Conservation (phyloP, 2,888 invertebrate species). For the Abscondita cerata region DNA sequence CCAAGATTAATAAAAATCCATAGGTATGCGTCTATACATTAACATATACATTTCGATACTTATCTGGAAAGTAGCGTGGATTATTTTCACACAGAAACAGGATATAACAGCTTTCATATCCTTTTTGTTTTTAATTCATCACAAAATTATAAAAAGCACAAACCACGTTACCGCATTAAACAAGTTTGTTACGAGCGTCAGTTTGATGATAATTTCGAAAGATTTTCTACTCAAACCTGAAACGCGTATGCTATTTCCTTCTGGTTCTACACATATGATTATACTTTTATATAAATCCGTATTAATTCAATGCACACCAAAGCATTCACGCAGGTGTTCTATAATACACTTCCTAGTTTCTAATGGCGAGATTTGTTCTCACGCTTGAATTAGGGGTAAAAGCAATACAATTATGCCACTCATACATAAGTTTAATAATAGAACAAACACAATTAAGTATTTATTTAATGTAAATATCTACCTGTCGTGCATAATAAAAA, state of each 20-base stretch:
- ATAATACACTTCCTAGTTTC: slow-evolving; percentile 24
- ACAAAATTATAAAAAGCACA: neutral
- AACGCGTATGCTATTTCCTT: neutral
- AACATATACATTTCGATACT: no score
- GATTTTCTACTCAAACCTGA: neutral
- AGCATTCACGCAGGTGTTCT: slow-evolving; percentile 25
- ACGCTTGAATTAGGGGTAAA: slow-evolving; percentile 18
- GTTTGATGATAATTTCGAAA: neutral
- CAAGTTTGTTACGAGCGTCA: neutral
- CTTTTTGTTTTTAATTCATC: neutral
- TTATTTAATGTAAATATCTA: no score
- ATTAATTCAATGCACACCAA: slow-evolving; percentile 25
- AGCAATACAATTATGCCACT: neutral
- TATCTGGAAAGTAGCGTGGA: neutral
- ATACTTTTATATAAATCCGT: slow-evolving; percentile 6
- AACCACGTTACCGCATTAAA: slow-evolving; percentile 6
- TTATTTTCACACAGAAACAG: neutral
- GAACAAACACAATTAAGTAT: no score
- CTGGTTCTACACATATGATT: neutral
- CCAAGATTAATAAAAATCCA: no score
- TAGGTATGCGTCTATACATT: no score
- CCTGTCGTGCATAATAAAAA: no score
- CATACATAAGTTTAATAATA: neutral
- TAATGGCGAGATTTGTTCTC: slow-evolving; percentile 15
- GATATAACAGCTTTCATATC: slow-evolving; percentile 1